Conservation (phyloP, 2,888 invertebrate genomes). For the Loripinus fragilis region DNA sequence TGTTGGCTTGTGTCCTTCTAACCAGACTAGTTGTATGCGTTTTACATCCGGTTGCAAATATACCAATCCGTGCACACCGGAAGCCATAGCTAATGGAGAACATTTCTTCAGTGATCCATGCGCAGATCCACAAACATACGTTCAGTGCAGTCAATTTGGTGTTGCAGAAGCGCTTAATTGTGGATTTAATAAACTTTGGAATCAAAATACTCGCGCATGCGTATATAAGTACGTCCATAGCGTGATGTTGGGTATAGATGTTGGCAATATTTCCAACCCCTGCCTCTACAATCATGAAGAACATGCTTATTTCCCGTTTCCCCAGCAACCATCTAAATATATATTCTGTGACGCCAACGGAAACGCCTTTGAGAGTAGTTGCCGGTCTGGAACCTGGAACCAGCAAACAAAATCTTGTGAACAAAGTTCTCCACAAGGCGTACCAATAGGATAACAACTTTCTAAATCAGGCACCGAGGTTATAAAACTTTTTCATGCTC, state of each 20-base stretch:
- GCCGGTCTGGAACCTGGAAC: slow-evolving; percentile 66
- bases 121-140: slow-evolving; percentile 54
- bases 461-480: too few species aligned
- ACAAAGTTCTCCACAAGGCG: neutral
- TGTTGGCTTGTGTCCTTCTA: slow-evolving; percentile 52
- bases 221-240: slow-evolving; percentile 49
- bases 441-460: neutral
- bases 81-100: slow-evolving; percentile 31
- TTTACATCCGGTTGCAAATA: slow-evolving; percentile 46
- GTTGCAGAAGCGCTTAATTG: slow-evolving; percentile 57
- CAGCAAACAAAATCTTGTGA: slow-evolving; percentile 59
- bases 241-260: slow-evolving; percentile 13
- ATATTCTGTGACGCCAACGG: slow-evolving; percentile 76
- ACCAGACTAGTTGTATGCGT: slow-evolving; percentile 37
- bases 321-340: slow-evolving; percentile 61
- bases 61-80: slow-evolving; percentile 58
- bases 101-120: slow-evolving; percentile 57
- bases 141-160: slow-evolving; percentile 64
- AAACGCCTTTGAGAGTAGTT: slow-evolving; percentile 67
- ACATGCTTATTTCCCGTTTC: slow-evolving; percentile 68
- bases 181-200: slow-evolving; percentile 45
- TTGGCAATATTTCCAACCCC: slow-evolving; percentile 38
- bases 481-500: too few species aligned
- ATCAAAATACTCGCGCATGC: slow-evolving; percentile 44
- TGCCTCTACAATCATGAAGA: slow-evolving; percentile 54